These are phyloP conservation scores for Centroberyx gerrardi DNA, from an alignment of 2,797 vertebrate genomes.

Conservation along the genomic window DNA sequence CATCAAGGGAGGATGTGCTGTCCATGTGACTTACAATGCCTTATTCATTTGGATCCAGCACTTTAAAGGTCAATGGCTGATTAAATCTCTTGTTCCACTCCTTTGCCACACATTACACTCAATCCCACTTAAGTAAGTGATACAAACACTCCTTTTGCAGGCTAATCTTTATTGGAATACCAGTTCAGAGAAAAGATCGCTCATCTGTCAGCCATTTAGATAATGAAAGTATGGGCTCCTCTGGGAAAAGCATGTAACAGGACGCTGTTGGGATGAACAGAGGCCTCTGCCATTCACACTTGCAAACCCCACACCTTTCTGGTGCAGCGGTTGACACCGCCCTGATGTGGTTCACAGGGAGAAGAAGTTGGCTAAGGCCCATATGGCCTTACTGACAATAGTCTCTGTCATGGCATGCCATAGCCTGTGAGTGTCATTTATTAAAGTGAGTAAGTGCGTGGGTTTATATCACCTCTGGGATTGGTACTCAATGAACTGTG, in stretches of 20 bases:
- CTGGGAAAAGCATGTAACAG: neutral
- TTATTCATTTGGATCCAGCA: constrained; percentile 7
- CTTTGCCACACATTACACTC: constrained; percentile 12
- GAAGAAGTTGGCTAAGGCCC: neutral
- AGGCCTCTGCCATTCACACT: neutral
- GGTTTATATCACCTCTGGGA: neutral
- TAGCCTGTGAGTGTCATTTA: too few species aligned
- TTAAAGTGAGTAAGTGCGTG: too few species aligned
- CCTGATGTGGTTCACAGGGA: neutral
- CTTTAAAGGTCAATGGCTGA: constrained; percentile 7
- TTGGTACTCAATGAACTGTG: neutral
- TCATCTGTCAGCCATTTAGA: neutral
- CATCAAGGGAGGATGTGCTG: neutral
- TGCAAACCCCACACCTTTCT: neutral
- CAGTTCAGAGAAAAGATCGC: neutral
- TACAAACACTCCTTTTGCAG: neutral
- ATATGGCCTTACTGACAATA: neutral
- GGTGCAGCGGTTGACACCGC: neutral
- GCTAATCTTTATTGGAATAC: constrained; percentile 24
- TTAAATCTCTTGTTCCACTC: constrained; percentile 19
- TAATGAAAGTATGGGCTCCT: neutral
- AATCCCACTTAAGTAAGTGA: constrained; percentile 10
- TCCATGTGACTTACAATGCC: neutral
- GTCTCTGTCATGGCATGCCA: neutral
- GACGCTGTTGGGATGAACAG: constrained; percentile 6